A percentile compares a stretch with the other conserved stretches of the same genome.
Conservation (phyloP, 2,888 invertebrate genomes). For the Seladonia tumulorum region DNA sequence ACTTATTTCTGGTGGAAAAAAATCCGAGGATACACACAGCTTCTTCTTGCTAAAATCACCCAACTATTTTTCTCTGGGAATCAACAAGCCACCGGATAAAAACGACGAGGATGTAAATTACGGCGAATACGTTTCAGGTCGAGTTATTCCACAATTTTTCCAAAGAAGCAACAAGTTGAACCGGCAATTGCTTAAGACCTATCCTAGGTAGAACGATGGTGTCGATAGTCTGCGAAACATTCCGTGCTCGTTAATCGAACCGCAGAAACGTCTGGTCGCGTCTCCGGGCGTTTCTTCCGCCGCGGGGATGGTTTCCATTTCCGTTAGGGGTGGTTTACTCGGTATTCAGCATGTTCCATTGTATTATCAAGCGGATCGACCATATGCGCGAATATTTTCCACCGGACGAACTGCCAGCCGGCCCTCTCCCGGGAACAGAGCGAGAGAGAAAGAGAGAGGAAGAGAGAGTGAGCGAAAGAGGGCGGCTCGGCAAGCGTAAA, state of each 20-base stretch:
- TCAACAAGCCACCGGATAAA: too few species aligned
- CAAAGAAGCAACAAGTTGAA: background rate
- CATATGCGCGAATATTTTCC: slow-evolving; percentile 25
- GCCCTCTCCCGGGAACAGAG: slow-evolving; percentile 6
- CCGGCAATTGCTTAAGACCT: background rate
- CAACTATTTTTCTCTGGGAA: too few species aligned
- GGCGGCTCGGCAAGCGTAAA: background rate
- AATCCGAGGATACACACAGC: too few species aligned
- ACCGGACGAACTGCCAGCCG: background rate
- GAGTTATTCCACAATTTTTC: background rate
- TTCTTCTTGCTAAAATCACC: too few species aligned
- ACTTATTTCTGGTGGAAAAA: too few species aligned
- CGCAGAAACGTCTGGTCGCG: slow-evolving; percentile 1
- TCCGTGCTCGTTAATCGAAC: slow-evolving; percentile 32
- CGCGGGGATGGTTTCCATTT: background rate
- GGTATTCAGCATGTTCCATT: background rate
- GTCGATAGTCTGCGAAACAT: slow-evolving; percentile 49
- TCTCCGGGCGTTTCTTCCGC: background rate
- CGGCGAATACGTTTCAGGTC: background rate
- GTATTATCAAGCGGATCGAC: slow-evolving; percentile 12
- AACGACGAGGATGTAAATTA: background rate
- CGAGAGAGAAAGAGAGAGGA: background rate
- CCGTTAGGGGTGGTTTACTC: background rate
- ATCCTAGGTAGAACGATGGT: slow-evolving; percentile 40
- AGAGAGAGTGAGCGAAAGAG: background rate